phyloP scores from a whole-genome alignment of 1,140 invertebrate genomes.

The Trichonephila inaurata region DNA sequence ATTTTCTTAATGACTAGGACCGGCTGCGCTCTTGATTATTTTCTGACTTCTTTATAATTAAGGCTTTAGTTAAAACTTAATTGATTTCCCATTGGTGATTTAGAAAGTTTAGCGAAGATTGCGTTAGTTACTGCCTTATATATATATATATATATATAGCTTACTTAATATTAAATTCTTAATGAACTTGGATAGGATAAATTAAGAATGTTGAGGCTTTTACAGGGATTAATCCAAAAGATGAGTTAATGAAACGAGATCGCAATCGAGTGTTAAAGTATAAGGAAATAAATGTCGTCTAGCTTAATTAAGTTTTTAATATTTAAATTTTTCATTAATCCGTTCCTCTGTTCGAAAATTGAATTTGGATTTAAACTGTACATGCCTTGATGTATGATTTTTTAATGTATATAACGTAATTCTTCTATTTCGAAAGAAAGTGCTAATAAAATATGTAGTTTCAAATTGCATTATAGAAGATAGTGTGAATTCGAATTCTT shows the following conservation, averaged over 20 bases:
- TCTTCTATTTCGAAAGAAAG: too few relatives aligned
- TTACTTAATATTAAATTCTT: slow-evolving; percentile 39
- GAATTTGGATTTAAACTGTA: too few relatives aligned
- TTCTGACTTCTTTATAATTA: slow-evolving; percentile 32
- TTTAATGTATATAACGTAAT: too few relatives aligned
- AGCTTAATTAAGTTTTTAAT: slow-evolving; percentile 16
- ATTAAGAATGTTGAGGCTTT: neutral
- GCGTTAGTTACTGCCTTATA: neutral
- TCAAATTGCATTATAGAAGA: too few relatives aligned
- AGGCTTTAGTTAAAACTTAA: slow-evolving; percentile 30
- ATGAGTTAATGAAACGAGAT: neutral
- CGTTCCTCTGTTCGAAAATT: neutral
- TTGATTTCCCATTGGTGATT: slow-evolving; percentile 6
- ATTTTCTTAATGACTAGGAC: slow-evolving; percentile 54
- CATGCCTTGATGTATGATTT: too few relatives aligned
- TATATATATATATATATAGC: too few relatives aligned
- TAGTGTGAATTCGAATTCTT: too few relatives aligned
- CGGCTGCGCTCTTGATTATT: slow-evolving; percentile 51
- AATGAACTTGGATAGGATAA: slow-evolving; percentile 5
- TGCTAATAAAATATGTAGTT: too few relatives aligned
- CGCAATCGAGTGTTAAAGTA: neutral
- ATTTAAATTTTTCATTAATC: neutral
- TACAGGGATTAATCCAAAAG: neutral
- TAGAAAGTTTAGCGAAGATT: slow-evolving; percentile 12
- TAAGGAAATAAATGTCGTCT: neutral